A percentile compares a stretch with the other conserved stretches of the same genome.
Conservation (phyloP, 2,797 vertebrate species). For the Miichthys miiuy region DNA sequence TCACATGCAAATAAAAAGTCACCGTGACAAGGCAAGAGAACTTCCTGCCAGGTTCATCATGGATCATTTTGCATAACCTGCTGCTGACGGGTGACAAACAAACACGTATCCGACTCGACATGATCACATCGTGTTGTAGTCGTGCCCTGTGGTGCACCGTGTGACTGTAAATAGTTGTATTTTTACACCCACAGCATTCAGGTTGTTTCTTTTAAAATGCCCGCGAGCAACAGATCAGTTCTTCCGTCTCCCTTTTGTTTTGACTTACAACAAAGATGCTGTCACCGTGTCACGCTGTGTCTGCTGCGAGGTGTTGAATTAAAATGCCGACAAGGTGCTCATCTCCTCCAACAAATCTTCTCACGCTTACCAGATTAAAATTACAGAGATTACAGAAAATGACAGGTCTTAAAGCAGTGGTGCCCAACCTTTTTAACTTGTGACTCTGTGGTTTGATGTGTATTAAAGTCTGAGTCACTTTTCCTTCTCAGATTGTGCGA, state of each 20-base stretch:
- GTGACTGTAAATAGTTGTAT: background rate
- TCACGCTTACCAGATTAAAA: background rate
- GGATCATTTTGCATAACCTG: constrained; percentile 6
- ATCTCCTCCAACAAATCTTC: background rate
- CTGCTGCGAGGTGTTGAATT: background rate
- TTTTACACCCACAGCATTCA: background rate
- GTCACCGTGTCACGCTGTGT: background rate
- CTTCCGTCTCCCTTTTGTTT: background rate
- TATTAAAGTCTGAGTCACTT: background rate
- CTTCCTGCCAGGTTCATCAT: constrained; percentile 13
- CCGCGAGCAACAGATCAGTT: background rate
- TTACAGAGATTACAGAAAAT: background rate
- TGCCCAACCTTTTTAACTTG: background rate
- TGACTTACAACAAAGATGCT: background rate
- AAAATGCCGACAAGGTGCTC: background rate
- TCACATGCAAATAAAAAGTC: constrained; percentile 20
- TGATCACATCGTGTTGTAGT: background rate
- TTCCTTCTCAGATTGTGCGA: background rate
- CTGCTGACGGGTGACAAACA: background rate
- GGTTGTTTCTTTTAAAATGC: background rate
- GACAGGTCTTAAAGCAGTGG: background rate
- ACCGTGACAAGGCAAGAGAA: background rate
- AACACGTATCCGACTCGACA: background rate
- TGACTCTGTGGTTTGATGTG: background rate
- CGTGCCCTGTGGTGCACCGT: background rate